Base-by-base conservation (phyloP, 1,140 invertebrate genomes). In the Chlorops oryzae region DNA sequence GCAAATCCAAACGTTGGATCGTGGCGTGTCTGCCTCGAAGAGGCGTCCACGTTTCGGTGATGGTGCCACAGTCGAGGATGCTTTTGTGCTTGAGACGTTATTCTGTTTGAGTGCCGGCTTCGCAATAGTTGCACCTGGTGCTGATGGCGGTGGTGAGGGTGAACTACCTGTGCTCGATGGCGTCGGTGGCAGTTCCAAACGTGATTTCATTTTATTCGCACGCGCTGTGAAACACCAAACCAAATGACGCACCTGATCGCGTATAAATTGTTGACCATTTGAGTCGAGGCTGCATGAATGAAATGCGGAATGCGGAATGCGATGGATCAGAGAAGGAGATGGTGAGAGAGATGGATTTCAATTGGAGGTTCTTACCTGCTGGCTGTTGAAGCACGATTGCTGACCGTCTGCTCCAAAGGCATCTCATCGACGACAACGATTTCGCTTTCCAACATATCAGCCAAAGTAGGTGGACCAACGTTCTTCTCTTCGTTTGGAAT, bases 101-200 rank as follows among this genome's bases (percentile, higher is more conserved):
- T 58, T 50, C 66, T 70, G 25, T 59, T 54, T 41, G 55, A 53
- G 52, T 50, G 22, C 20, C 47, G 12, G 23, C 18, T 32, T n/a
- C n/a, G n/a, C n/a, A n/a, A 28, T 50, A 3, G 18, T 18, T 32
- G 42, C 18, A 18, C 12, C 13, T 24, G 10, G 9, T 32, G 32
- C 48, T 5, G 56, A 55, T 17, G 43, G 24, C 17, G 61, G 62
- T 2, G 64, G 63, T 13, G 65, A 60, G 40, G 65, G 66, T 2
- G 65, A 62, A 50, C 75, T 74, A 50, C 75, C 70, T 38, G 74
- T 71, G 6, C 78, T 78, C 2, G 81, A 82, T 1, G 81, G 81
- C 5, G 81, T 82, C 6, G 80, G 80, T 0, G 81, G 81, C 24
- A 79, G 65, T 44, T 81, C 78, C 9, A 84, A 73, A 32, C 77